These are phyloP conservation scores for Speoplatyrhinus poulsoni DNA, from an alignment of 2,113 vertebrate genomes.

Conservation along the genomic window DNA sequence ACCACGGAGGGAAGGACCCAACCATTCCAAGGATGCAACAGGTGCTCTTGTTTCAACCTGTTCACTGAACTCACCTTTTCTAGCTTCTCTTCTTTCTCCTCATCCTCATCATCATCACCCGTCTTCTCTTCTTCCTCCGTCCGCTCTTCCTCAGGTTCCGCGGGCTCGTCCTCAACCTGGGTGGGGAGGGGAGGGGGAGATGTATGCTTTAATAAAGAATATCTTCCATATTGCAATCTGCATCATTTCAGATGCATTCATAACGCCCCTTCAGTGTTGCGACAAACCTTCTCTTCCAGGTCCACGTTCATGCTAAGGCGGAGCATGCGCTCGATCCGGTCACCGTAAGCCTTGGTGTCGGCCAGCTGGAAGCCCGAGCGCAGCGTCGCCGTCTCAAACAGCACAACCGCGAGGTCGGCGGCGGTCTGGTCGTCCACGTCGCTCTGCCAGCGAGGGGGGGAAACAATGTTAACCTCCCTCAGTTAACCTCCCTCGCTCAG, in stretches of 20 bases:
- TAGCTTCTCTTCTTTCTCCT: conserved; percentile 61
- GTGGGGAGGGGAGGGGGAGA: too few species aligned
- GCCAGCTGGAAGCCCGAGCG: conserved; percentile 86
- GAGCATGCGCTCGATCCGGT: conserved; percentile 90
- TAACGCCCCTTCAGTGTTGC: too few species aligned
- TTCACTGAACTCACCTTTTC: conserved; percentile 24
- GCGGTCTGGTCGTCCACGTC: conserved; percentile 92
- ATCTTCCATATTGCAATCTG: too few species aligned
- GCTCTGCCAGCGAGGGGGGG: conserved; percentile 65
- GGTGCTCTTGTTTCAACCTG: too few species aligned
- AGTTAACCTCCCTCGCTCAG: too few species aligned
- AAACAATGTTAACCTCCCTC: neutral
- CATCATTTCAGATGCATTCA: too few species aligned
- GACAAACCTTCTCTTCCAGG: conserved; percentile 79
- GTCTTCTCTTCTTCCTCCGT: conserved; percentile 65
- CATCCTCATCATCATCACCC: conserved; percentile 77
- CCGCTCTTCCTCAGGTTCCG: conserved; percentile 86
- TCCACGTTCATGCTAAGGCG: conserved; percentile 87
- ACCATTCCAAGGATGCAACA: too few species aligned
- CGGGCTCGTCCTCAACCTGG: conserved; percentile 72
- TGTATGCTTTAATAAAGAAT: too few species aligned
- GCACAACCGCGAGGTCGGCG: conserved; percentile 86
- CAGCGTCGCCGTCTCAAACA: conserved; percentile 88
- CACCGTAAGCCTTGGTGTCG: conserved; percentile 87
- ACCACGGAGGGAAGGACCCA: too few species aligned